These are phyloP conservation scores for Semnornis frantzii DNA, from an alignment of 2,113 vertebrate genomes.

Conservation along the genomic window DNA sequence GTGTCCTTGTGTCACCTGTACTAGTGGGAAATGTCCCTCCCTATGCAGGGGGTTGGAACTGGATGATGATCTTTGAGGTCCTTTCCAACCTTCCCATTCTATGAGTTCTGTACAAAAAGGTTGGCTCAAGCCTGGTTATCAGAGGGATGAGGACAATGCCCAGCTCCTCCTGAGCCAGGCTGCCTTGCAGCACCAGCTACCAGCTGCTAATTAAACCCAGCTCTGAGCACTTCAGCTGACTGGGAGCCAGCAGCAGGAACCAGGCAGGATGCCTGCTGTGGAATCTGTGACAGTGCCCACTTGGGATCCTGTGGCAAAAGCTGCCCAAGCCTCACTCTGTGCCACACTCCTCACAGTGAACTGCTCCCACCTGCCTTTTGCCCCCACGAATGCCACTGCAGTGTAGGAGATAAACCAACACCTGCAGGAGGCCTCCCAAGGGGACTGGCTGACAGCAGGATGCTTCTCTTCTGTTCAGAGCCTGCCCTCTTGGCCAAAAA, in stretches of 20 bases:
- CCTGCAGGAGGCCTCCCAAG: neutral
- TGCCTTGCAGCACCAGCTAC: neutral
- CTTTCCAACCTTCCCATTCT: no score
- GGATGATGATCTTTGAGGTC: no score
- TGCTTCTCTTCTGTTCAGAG: neutral
- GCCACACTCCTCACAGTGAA: no score
- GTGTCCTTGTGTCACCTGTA: no score
- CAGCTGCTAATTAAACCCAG: neutral
- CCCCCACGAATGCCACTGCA: neutral
- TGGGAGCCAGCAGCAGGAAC: neutral
- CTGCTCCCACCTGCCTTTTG: neutral
- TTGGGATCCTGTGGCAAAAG: no score
- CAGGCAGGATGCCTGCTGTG: neutral
- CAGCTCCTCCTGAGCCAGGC: neutral
- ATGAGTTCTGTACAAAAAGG: neutral
- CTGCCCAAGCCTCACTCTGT: no score
- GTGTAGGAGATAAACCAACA: neutral
- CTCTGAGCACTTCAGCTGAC: neutral
- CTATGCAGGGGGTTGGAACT: no score
- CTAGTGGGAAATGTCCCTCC: no score
- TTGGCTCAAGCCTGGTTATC: neutral
- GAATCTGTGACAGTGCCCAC: neutral
- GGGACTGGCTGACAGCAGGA: neutral
- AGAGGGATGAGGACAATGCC: neutral
- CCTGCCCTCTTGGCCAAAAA: neutral